Evolutionary conservation across 2,113 vertebrate genomes (phyloP), one percentile per base, ranked within the genome.

Genomic region (Circaetus cinerascens): DNA sequence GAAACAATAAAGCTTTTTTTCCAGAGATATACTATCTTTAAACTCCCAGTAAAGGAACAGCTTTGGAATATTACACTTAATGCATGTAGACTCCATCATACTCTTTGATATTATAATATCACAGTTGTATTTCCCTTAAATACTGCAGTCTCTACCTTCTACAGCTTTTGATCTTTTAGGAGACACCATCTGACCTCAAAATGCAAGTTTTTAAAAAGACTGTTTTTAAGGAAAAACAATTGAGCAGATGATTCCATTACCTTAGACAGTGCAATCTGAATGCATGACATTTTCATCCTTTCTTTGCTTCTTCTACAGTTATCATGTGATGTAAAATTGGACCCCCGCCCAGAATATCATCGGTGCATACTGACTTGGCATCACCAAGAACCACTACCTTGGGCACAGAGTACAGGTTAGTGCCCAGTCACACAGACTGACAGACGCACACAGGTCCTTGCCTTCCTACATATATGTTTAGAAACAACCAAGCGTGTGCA

Each of bases 281-380:
- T 46, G 51, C n/a, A n/a, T 74, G 82, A 91, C 86, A 40, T 76
- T 85, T 76, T 93, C 80, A 94, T 91, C 60, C 73, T 96, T 89
- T 94, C 95, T 84, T 64, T 94, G 73, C 68, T 82, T 82, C 67
- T 93, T 68, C 86, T 92, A 21, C 98, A 99, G 99, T 99, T 99
- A 98, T 99, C 99, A 79, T 99, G 99, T 98, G 99, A 99, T 95
- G 99, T 99, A 96, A 99, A 99, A 97, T 95, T 99, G 97, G 99
- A 99, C 97, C 99, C 99, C 82, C 99, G 99, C 90, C 99, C 99
- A 97, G 99, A 99, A 98, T 99, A 99, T 96, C 99, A 99, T 97
- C 99, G 99, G 98, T 99, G 99, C 99, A 99, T 99, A 98, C 97
- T 99, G 98, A 99, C 99, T 96, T 99, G 99, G 99, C 99, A 99